Evolutionary conservation across 2,113 vertebrate species (phyloP), one percentile per base, ranked within the genome.

Genomic region (Alectura lathami): DNA sequence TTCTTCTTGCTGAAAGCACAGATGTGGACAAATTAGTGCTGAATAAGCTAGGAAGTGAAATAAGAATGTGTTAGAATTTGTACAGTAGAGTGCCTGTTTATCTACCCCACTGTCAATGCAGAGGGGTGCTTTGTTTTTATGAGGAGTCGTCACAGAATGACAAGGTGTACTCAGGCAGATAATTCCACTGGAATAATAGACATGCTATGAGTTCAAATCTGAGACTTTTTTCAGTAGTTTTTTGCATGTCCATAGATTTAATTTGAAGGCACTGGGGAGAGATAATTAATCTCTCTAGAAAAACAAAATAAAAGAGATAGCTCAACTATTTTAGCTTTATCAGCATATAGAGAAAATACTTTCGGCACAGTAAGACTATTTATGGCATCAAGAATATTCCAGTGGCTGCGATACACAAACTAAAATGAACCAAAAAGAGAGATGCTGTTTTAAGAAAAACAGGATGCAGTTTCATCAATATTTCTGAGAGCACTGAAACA

Each of bases 401-500:
- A 88, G 8, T 87, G 94, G 79, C 73, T 97, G 43, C 76, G 42
- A 60, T 77, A 77, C 15, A 56, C 5, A n/a, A 53, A 4, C 8
- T 67, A 86, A 66, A 82, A 56, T 66, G 29, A 62, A 79, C 24
- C 42, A 40, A 81, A 80, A 83, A 83, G 42, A 40, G 66, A 84
- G 66, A 88, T 66, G 45, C 21, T 84, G 60, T 83, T 96, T 94
- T 90, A 88, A 88, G 88, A 70, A 88, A 86, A 93, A 70, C 59
- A 87, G 32, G 88, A 81, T 91, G 69, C n/a, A 92, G 54, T 83
- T 97, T 96, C 85, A 96, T 96, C 73, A 81, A 56, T 97, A 94
- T 95, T 96, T 97, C 88, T 75, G 88, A 94, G 94, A 94, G 94
- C 74, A 78, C 8, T 84, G 86, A 81, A 96, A 91, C 89, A 94